These are phyloP conservation scores for Caenorhabditis tropicalis DNA, from an alignment of 1,140 invertebrate genomes.

Conservation along the genomic window DNA sequence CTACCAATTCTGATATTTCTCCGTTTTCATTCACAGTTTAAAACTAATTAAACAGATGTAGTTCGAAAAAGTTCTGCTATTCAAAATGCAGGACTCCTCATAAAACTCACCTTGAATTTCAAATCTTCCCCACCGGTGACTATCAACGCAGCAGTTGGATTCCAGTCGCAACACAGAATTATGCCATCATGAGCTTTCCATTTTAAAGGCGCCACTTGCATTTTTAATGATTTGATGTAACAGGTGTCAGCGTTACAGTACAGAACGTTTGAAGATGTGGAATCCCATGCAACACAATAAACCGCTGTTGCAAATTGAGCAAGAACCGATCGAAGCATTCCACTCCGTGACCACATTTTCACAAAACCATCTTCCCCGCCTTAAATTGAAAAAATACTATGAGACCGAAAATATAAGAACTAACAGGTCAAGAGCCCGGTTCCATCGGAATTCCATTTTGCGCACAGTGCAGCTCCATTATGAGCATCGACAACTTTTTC, in stretches of 20 bases:
- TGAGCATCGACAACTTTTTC: conserved; percentile 92
- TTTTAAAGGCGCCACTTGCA: conserved; percentile 76
- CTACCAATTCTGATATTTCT: too few relatives aligned
- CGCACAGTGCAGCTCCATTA: conserved; percentile 82
- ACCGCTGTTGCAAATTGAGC: conserved; percentile 81
- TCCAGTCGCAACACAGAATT: conserved; percentile 88
- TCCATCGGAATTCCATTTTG: conserved; percentile 88
- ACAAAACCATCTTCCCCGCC: conserved; percentile 94
- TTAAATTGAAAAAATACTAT: conserved; percentile 67
- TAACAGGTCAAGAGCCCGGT: conserved; percentile 85
- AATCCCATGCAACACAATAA: conserved; percentile 75
- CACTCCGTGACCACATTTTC: conserved; percentile 94
- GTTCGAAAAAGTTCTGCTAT: too few relatives aligned
- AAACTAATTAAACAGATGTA: too few relatives aligned
- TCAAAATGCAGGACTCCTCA: too few relatives aligned
- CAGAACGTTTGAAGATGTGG: conserved; percentile 75
- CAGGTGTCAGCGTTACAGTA: conserved; percentile 85
- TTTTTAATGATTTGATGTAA: conserved; percentile 87
- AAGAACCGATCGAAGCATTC: conserved; percentile 89
- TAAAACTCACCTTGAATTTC: conserved; percentile 80
- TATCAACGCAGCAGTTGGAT: conserved; percentile 84
- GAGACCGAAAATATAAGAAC: background rate
- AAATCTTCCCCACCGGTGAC: conserved; percentile 94
- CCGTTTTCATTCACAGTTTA: too few relatives aligned
- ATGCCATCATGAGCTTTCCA: conserved; percentile 96